A percentile compares a stretch with the other conserved stretches of the same genome.
Evolutionary conservation across 53 echinoderm and acorn worm species (phyloP).

Genomic region (Luidia sarsii): DNA sequence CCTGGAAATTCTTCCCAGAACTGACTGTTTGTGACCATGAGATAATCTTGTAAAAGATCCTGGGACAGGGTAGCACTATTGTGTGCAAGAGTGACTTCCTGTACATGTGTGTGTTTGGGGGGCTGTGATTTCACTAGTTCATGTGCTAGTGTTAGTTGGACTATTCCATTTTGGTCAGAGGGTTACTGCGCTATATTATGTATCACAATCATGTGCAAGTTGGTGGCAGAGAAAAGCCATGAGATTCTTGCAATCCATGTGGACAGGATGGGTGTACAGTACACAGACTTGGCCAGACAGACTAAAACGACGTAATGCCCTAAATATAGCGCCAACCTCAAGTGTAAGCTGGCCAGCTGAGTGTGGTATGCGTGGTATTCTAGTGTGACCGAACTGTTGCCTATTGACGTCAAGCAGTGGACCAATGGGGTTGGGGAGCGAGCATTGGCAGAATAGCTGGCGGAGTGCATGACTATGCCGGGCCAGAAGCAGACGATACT

Average conservation of each 20-base stretch:
- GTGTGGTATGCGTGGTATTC: conserved; percentile 38
- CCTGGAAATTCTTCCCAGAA: no score
- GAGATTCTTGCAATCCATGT: conserved; percentile 18
- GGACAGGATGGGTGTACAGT: neutral
- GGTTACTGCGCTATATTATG: neutral
- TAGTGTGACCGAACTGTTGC: conserved; percentile 43
- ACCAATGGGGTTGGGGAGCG: conserved; percentile 22
- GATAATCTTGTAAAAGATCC: no score
- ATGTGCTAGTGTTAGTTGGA: conserved; percentile 21
- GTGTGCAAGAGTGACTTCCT: no score
- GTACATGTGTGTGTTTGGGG: no score
- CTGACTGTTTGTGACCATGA: no score
- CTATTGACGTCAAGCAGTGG: conserved; percentile 47
- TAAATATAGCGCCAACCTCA: conserved; percentile 42
- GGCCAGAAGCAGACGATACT: conserved; percentile 2
- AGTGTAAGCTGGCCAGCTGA: conserved; percentile 49
- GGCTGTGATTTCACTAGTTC: no score
- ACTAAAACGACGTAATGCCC: conserved; percentile 25
- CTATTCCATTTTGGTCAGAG: conserved; percentile 27
- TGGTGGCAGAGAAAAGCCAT: neutral
- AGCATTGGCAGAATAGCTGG: conserved; percentile 61
- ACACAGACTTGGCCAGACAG: neutral
- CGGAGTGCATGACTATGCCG: conserved; percentile 7
- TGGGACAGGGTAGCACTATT: no score
- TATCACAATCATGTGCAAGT: neutral